A percentile compares a stretch with the other conserved stretches of the same genome.
Evolutionary conservation across 2,113 vertebrate genomes (phyloP).

Genomic region (Chaetodon trifascialis): DNA sequence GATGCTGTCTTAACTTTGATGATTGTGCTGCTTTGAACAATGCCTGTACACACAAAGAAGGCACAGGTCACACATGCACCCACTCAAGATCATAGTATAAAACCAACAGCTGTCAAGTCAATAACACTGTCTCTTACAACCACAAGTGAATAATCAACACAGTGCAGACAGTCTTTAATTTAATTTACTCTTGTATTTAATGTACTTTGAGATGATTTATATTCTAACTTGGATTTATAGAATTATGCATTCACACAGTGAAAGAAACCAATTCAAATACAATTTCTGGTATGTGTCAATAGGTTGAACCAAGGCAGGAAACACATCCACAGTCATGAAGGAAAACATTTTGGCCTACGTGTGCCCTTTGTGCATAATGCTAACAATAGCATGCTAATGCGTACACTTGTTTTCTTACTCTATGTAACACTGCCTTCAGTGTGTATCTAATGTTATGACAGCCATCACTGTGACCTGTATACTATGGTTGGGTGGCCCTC

Average conservation of each 20-base stretch:
- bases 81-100: neutral
- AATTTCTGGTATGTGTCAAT: too few species aligned
- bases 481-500: too few species aligned
- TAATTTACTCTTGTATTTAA: neutral
- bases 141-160: neutral
- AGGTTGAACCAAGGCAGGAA: too few species aligned
- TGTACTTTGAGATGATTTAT: neutral
- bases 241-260: neutral
- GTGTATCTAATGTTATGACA: too few species aligned
- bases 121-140: neutral
- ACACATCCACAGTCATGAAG: too few species aligned
- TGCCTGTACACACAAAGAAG: neutral
- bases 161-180: neutral
- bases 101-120: slow-evolving; percentile 11
- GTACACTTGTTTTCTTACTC: too few species aligned
- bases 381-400: neutral
- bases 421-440: too few species aligned
- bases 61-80: neutral
- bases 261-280: neutral
- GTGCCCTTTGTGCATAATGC: neutral
- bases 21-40: slow-evolving; percentile 1
- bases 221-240: neutral
- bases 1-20: neutral
- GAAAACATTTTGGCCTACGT: too few species aligned
- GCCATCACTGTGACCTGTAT: too few species aligned